phyloP scores from a whole-genome alignment of 2,888 invertebrate genomes.

The Megastigmus dorsalis region DNA sequence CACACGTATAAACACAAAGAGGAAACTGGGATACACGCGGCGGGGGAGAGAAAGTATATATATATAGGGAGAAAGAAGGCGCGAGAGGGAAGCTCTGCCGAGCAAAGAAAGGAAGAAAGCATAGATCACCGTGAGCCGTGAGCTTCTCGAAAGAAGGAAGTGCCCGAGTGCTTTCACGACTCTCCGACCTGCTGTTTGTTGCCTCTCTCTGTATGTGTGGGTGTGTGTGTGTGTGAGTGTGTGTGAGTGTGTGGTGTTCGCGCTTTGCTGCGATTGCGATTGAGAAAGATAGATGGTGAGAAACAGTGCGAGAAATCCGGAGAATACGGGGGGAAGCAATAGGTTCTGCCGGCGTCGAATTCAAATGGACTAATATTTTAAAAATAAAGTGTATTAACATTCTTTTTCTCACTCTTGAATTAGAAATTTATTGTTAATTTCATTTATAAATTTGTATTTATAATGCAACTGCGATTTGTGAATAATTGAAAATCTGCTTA shows the following conservation, averaged over 20 bases:
- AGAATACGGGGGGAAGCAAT: not conserved
- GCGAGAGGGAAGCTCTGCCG: too few relatives aligned
- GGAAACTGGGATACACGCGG: too few relatives aligned
- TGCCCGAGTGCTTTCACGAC: constrained; percentile 39
- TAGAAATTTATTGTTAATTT: too few relatives aligned
- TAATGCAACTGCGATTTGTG: not conserved
- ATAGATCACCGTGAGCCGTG: constrained; percentile 38
- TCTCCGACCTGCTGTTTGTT: constrained; percentile 6
- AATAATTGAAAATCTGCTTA: not conserved
- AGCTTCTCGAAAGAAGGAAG: constrained; percentile 39
- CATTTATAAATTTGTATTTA: not conserved
- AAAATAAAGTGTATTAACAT: too few relatives aligned
- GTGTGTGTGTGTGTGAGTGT: not conserved
- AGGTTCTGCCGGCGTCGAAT: not conserved
- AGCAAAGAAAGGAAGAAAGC: constrained; percentile 5
- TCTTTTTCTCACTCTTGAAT: too few relatives aligned
- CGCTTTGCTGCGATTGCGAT: not conserved
- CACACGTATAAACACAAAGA: not conserved
- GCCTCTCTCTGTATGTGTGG: not conserved
- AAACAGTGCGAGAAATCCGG: not conserved
- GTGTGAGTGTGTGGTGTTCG: not conserved
- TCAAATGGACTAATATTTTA: too few relatives aligned
- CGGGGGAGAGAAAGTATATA: not conserved
- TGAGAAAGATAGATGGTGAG: constrained; percentile 31
- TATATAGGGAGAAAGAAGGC: not conserved